These are phyloP conservation scores for Aphelinus atriplicis DNA, from an alignment of 1,140 invertebrate species.

Conservation along the genomic window DNA sequence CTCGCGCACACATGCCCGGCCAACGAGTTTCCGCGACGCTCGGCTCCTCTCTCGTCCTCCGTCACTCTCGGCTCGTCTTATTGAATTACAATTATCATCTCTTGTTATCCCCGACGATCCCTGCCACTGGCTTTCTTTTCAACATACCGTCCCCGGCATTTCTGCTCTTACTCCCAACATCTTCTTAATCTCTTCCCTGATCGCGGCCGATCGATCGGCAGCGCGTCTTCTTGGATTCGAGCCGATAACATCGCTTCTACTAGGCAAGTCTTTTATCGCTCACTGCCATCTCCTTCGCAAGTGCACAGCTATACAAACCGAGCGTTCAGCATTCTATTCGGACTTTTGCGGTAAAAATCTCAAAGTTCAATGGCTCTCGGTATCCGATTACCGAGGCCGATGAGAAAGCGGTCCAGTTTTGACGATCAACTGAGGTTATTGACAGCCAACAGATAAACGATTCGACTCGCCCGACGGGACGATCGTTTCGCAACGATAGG, in stretches of 20 bases:
- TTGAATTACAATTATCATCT: slow-evolving; percentile 46
- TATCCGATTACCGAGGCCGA: background rate
- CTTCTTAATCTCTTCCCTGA: too few relatives aligned
- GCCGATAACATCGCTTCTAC: slow-evolving; percentile 16
- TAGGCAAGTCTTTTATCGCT: background rate
- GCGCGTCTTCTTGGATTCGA: background rate
- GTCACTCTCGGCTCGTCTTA: slow-evolving; percentile 43
- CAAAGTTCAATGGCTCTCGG: background rate
- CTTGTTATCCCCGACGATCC: slow-evolving; percentile 19
- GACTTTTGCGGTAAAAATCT: too few relatives aligned
- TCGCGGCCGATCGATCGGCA: background rate
- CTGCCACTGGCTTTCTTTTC: background rate
- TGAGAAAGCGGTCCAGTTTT: background rate
- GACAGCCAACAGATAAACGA: too few relatives aligned
- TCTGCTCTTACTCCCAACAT: background rate
- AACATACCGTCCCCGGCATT: background rate
- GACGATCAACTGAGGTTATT: background rate
- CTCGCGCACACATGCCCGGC: background rate
- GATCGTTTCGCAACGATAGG: too few relatives aligned
- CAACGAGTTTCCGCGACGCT: background rate
- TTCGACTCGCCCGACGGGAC: too few relatives aligned
- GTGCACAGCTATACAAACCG: background rate
- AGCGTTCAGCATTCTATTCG: too few relatives aligned
- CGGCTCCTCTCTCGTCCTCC: slow-evolving; percentile 6
- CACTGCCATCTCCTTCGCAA: background rate